Evolutionary conservation across 2,797 vertebrate genomes (phyloP), one percentile per base, ranked within the genome.

Genomic region (Parotocinclus haroldoi): DNA sequence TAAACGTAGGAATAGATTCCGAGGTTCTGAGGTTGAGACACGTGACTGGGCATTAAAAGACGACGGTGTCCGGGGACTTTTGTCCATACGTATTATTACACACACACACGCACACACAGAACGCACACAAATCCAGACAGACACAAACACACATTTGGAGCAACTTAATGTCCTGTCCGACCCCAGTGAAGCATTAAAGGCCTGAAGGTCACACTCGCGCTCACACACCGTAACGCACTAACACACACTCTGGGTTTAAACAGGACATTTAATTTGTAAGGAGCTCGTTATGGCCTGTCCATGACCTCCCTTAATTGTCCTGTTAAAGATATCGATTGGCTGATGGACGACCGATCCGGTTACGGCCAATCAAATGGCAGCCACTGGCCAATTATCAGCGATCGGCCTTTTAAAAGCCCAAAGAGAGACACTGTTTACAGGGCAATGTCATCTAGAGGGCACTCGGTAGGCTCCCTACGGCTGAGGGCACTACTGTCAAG

Each of bases 251-350:
- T 81, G 75, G 80, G 88, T 88, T 89, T 86, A 88, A 90, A 83
- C 80, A 85, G 86, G 82, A 84, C 86, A 90, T 90, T 91, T 90
- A 87, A 89, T 86, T 86, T 89, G 84, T 86, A 87, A 88, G 88
- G 83, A 81, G 87, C 87, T 89, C 78, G 82, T 62, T 60, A 86
- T 89, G 88, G 83, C 89, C 88, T 74, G 81, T 81, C 85, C 78
- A 75, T 91, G 89, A 91, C 89, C 90, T 81, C 73, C 72, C 87
- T 89, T 92, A 89, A 91, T 90, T 91, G 88, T 88, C 84, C 88
- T 86, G 89, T 87, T 88, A 83, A 81, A 74, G 80, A 81, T 89
- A 91, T 91, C 87, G 91, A 92, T 91, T 85, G 80, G 77, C 67
- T 78, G 81, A 84, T 85, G 82, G 82, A 85, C 69, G 63, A 80